Evolutionary conservation across 1,140 invertebrate species (phyloP).

Genomic region (Drosophila bifasciata): DNA sequence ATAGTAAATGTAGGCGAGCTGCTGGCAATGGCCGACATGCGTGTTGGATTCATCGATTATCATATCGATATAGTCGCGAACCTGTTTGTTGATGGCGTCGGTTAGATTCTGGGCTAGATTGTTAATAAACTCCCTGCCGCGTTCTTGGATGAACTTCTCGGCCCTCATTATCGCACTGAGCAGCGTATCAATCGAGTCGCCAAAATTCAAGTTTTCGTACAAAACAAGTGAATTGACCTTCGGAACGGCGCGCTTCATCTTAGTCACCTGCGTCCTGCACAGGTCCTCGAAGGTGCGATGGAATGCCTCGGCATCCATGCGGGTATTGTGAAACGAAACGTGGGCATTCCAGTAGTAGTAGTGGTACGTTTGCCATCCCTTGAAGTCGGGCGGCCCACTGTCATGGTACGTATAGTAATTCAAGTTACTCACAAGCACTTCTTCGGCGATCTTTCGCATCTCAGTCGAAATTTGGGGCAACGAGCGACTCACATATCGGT

Average conservation of each 20-base stretch:
- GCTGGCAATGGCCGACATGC: constrained; percentile 90
- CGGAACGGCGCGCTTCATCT: constrained; percentile 85
- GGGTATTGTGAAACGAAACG: no score
- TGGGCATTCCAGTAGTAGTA: no score
- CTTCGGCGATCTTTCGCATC: constrained; percentile 4
- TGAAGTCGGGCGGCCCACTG: no score
- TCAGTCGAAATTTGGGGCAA: constrained; percentile 9
- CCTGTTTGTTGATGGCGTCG: constrained; percentile 83
- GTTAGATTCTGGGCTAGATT: constrained; percentile 1
- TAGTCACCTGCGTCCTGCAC: no score
- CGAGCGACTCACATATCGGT: no score
- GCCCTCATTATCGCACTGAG: constrained; percentile 88
- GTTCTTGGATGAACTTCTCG: constrained; percentile 88
- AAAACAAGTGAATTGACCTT: constrained; percentile 87
- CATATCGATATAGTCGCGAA: constrained; percentile 88
- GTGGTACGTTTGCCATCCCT: no score
- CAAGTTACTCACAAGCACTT: no score
- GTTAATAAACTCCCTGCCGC: constrained; percentile 78
- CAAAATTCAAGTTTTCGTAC: constrained; percentile 89
- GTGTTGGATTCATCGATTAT: constrained; percentile 86
- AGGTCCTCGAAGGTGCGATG: constrained; percentile 84
- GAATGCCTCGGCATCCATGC: constrained; percentile 48
- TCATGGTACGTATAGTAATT: no score
- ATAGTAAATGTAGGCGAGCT: constrained; percentile 91
- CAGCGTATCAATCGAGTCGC: constrained; percentile 88